Base-by-base conservation (phyloP, 1,140 invertebrate species). In the Scaptomyza montana region DNA sequence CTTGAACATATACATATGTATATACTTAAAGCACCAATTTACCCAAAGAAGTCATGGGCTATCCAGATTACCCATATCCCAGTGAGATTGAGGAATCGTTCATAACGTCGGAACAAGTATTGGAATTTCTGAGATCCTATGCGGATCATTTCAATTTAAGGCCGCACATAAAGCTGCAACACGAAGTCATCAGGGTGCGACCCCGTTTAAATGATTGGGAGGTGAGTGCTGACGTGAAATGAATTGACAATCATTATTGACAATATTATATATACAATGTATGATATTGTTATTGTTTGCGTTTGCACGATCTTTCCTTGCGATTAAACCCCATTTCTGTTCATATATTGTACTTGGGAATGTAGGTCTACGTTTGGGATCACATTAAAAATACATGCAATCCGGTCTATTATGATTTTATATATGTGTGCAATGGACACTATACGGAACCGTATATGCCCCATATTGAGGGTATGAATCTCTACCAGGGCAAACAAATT, bases 31-130 rank as follows among this genome's bases (percentile, higher is more conserved):
- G 97, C 80, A 97, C 97, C 7, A 98, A 98, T 93, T 92, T 98
- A 4, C 97, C 97, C 3, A 97, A 97, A 86, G 96, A 98, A 93
- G 94, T 97, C 5, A 98, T 98, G 97, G 95, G 95, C 7, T 98
- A 96, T 92, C 96, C 96, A 2, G 97, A 97, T 91, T 97, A 96
- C 92, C 95, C 95, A 0, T 95, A 92, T 97, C 69, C 94, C 95
- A 63, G 68, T 3, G 7, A 93, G 94, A 55, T 93, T 90, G 92
- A 94, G 0, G 94, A 94, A 69, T 98, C 97, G 2, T 98, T 98
- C 85, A 92, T 98, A 5, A 94, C 94, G 1, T 96, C 97, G 25
- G 93, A 94, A 33, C 95, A 97, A 71, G 97, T 99, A 77, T 92
- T 97, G 2, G 90, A 95, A 10, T 99, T 98, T 87, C 92, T 99